Conservation (phyloP, 2,797 vertebrate genomes). For the Phrynocephalus guinanensis region DNA sequence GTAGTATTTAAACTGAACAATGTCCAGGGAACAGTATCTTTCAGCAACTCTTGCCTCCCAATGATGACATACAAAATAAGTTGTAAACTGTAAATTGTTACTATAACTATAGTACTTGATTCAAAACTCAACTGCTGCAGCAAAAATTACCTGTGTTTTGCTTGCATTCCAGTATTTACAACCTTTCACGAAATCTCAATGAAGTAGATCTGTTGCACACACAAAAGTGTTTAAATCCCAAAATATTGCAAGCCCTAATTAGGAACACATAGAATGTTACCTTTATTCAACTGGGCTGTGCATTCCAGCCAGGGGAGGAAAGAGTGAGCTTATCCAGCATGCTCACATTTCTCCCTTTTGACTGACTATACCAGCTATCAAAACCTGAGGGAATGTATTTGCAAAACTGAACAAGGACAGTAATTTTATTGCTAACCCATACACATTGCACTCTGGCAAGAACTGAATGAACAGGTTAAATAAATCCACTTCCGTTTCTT, state of each 20-base stretch:
- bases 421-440: neutral
- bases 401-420: neutral
- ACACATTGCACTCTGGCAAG: neutral
- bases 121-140: neutral
- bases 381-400: too few relatives aligned
- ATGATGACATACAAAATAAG: neutral
- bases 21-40: neutral
- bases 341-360: neutral
- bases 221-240: neutral
- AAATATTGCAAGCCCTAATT: too few relatives aligned
- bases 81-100: too few relatives aligned
- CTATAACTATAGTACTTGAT: too few relatives aligned
- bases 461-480: neutral
- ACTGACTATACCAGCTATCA: neutral
- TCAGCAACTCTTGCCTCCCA: neutral
- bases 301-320: neutral
- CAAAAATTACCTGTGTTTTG: neutral
- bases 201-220: neutral
- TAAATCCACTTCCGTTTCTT: too few relatives aligned
- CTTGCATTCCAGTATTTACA: neutral
- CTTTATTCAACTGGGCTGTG: neutral
- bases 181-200: neutral
- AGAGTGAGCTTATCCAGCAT: neutral
- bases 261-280: too few relatives aligned
- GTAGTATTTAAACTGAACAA: neutral